These are phyloP conservation scores for Yponomeuta malinellus DNA, from an alignment of 2,888 invertebrate species.

Conservation along the genomic window DNA sequence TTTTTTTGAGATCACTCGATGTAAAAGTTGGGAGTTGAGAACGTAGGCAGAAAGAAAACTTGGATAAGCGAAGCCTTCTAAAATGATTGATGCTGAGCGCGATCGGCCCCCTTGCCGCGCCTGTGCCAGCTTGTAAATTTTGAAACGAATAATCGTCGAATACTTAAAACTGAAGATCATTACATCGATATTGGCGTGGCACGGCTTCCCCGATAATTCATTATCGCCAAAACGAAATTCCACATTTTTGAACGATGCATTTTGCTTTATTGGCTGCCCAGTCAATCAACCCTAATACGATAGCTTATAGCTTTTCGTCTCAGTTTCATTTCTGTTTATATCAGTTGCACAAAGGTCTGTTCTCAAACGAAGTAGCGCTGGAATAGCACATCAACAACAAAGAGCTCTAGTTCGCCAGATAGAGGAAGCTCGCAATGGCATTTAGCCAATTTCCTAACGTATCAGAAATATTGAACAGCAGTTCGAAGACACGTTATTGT, in stretches of 20 bases:
- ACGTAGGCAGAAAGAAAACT: slow-evolving; percentile 68
- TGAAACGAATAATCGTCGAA: slow-evolving; percentile 74
- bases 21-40: slow-evolving; percentile 64
- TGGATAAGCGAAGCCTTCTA: slow-evolving; percentile 75
- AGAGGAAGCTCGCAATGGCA: slow-evolving; percentile 33
- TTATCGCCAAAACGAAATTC: slow-evolving; percentile 50
- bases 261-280: slow-evolving; percentile 40
- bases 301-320: slow-evolving; percentile 30
- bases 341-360: slow-evolving; percentile 6
- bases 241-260: slow-evolving; percentile 33
- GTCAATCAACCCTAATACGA: slow-evolving; percentile 37
- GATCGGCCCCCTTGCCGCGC: slow-evolving; percentile 10
- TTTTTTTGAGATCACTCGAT: slow-evolving; percentile 72
- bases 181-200: slow-evolving; percentile 56
- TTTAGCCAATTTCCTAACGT: slow-evolving; percentile 67
- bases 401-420: slow-evolving; percentile 30
- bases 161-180: slow-evolving; percentile 66
- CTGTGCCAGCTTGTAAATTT: slow-evolving; percentile 38
- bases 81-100: slow-evolving; percentile 70
- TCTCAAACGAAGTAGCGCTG: slow-evolving; percentile 11
- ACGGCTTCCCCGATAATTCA: slow-evolving; percentile 49
- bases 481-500: slow-evolving; percentile 71
- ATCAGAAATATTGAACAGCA: slow-evolving; percentile 62
- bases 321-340: background rate
- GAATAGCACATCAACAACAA: slow-evolving; percentile 35